Base-by-base conservation (phyloP, 2,797 vertebrate species). In the Macropodus opercularis region DNA sequence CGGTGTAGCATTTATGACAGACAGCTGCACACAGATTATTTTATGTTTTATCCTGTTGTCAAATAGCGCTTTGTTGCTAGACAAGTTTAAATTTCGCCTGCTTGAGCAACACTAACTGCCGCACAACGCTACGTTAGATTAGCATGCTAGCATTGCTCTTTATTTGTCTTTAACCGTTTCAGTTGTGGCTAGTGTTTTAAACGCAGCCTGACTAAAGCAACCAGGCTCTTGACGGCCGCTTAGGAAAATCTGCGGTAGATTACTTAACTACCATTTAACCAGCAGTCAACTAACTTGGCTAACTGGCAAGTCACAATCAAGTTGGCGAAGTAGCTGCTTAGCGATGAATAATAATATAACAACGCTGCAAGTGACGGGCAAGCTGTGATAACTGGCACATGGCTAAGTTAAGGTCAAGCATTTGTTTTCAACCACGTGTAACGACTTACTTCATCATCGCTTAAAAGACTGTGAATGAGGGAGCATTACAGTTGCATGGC, bases 91-190 rank as follows among this genome's bases (percentile, higher is more conserved):
- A 54, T 13, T 35, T 38, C 24, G 57, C n/a, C 15, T 2, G 17
- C 6, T 36, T 19, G 19, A 17, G 11, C 36, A 34, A 53, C 23
- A 11, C 34, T 14, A 31, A 22, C 15, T 47, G 8, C 38, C 42
- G 17, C 4, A 6, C 13, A n/a, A 63, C n/a, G n/a, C n/a, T n/a
- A n/a, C n/a, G 63, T 31, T 77, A 18, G 61, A 55, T 31, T 79
- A 83, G 32, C 36, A 18, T 24, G 44, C 50, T 72, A 78, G 71
- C 77, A 4, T 38, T 43, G n/a, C 32, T 59, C 63, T 64, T 64
- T 40, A 73, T 39, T 15, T 35, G 7, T 2, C 19, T 19, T 39
- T 8, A n/a, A 5, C 12, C 35, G n/a, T 22, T n/a, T 13, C 5
- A n/a, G 11, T 15, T 6, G 5, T 10, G 2, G 34, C 1, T 24